Base-by-base conservation (phyloP, 2,888 invertebrate genomes). In the Desoria tigrina region DNA sequence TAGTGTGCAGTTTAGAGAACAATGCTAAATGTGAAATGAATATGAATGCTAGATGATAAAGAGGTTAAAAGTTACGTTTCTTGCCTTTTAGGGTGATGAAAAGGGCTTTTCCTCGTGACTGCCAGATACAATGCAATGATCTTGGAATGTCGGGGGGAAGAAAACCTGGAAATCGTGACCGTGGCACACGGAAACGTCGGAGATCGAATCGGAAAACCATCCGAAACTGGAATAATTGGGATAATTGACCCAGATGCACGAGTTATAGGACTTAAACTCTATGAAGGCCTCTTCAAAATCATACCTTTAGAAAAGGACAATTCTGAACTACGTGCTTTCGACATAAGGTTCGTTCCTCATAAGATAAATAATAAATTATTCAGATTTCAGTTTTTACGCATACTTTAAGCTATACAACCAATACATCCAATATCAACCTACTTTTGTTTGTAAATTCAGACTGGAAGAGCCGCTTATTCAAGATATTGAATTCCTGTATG, bases 121-220 rank as follows among this genome's bases (percentile, higher is more conserved):
- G 87, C 89, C 53, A 87, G 96, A 53, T 94, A 95, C 80, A 94
- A 97, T 84, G 95, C 96, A 1, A 96, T 98, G 92, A 95, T 99
- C 78, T 82, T 99, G 71, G 95, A 96, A 81, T 97, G 94, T 82
- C 85, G 85, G 58, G 86, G 86, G 53, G 87, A 88, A 72, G 94
- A 93, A 67, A 85, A 86, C 73, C 85, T 97, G 62, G 94, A 95
- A 79, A 94, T 98, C 26, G 87, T 95, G 57, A 98, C 98, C 2
- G 88, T 91, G 79, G 97, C 97, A 2, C 94, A 96, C 79, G 98
- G 98, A 2, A 94, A 94, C 84, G 94, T 99, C 1, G 88, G 93
- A 1, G 96, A 99, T 81, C 39, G 91, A 66, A 94, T 97, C 71
- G 96, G 96, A 0, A 90, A 94, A 79, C 90, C 93, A 1, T 93